Evolutionary conservation across 2,113 vertebrate genomes (phyloP).

Genomic region (Callocephalon fimbriatum): DNA sequence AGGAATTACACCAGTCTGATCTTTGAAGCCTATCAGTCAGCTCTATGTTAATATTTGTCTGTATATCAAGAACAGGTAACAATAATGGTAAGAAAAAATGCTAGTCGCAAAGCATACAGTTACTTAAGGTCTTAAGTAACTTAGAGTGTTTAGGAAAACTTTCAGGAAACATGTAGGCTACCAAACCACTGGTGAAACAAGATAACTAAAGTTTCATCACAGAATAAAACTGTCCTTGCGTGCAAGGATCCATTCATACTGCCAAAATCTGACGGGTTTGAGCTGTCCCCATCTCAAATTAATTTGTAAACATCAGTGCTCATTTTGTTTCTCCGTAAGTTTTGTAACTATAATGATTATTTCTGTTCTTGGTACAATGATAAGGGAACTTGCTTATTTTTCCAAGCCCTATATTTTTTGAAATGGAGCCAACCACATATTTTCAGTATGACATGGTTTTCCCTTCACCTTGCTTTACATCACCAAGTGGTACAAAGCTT

Average conservation of each 20-base stretch:
- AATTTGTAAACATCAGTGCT: background rate
- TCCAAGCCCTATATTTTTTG: background rate
- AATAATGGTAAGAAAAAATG: background rate
- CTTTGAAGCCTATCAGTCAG: background rate
- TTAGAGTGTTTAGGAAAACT: background rate
- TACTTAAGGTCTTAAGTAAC: background rate
- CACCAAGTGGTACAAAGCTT: background rate
- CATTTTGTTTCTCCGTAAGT: background rate
- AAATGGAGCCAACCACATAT: background rate
- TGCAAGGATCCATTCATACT: background rate
- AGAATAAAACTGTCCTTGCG: background rate
- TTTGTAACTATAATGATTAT: background rate
- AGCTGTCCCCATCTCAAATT: background rate
- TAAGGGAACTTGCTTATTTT: background rate
- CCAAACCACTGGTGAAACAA: background rate
- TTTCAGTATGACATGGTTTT: slow-evolving; percentile 11
- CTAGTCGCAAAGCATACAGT: background rate
- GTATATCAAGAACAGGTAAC: background rate
- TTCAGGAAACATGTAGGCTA: background rate
- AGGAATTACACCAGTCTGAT: background rate
- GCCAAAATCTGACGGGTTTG: background rate
- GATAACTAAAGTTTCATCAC: background rate
- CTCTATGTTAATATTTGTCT: background rate
- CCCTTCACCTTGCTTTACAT: background rate
- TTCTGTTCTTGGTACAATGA: background rate